A percentile compares a stretch with the other conserved stretches of the same genome.
These are phyloP conservation scores for Tautogolabrus adspersus DNA, from an alignment of 2,113 vertebrate genomes.

Conservation along the genomic window DNA sequence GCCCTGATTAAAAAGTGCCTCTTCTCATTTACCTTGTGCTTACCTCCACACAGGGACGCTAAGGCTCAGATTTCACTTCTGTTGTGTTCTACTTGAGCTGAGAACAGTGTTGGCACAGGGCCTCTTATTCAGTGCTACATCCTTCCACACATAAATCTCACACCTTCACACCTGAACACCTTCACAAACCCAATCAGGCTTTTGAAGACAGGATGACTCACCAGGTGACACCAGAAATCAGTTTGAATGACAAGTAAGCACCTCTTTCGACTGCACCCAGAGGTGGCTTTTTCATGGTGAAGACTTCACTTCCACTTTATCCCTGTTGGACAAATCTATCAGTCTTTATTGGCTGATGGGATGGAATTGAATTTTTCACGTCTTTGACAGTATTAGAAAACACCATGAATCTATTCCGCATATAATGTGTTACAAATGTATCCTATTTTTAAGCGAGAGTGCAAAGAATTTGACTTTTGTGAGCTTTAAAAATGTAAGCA, in stretches of 20 bases:
- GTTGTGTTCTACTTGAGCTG: neutral
- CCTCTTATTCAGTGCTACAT: constrained; percentile 30
- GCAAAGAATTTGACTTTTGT: no score
- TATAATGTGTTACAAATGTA: no score
- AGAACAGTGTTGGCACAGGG: constrained; percentile 2
- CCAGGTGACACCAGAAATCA: constrained; percentile 28
- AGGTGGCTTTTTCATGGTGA: neutral
- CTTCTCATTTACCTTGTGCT: constrained; percentile 39
- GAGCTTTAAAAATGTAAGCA: no score
- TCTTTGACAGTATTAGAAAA: neutral
- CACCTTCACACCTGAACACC: constrained; percentile 12
- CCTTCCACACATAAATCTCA: neutral
- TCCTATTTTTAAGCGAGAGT: no score
- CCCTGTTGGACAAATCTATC: neutral
- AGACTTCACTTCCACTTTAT: neutral
- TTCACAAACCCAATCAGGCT: constrained; percentile 18
- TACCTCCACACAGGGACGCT: neutral
- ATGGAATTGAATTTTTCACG: neutral
- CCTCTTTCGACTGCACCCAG: neutral
- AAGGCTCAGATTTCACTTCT: neutral
- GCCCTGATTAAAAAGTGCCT: constrained; percentile 43
- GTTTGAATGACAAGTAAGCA: constrained; percentile 17
- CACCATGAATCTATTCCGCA: no score
- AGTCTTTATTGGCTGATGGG: neutral
- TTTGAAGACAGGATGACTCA: constrained; percentile 47